These are phyloP conservation scores for Parazoanthus swiftii DNA, from an alignment of 92 coral and sea anemone genomes.

Conservation along the genomic window DNA sequence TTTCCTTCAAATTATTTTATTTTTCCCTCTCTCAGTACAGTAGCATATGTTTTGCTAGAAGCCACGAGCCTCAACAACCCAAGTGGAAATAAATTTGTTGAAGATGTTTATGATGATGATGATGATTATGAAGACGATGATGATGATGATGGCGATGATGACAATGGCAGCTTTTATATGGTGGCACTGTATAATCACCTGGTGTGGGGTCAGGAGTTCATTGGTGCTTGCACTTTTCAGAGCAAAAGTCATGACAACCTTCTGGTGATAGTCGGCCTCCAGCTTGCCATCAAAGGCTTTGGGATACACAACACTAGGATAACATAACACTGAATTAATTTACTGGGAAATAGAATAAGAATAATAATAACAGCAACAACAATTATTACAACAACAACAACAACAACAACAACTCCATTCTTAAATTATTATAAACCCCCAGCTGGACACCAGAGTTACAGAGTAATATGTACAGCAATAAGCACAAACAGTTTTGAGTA, in stretches of 20 bases:
- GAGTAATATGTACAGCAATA: not conserved
- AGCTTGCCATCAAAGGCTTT: constrained; percentile 56
- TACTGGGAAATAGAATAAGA: not conserved
- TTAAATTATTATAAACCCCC: no score
- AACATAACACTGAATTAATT: not conserved
- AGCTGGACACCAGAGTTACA: no score
- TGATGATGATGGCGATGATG: not conserved
- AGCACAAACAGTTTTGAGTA: not conserved
- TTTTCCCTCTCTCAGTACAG: no score
- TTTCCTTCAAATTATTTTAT: no score
- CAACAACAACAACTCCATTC: no score
- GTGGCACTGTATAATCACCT: constrained; percentile 34
- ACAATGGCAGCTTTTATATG: no score
- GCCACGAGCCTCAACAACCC: not conserved
- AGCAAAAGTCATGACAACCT: constrained; percentile 87
- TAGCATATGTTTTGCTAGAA: no score
- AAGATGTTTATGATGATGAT: not conserved
- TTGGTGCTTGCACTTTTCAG: constrained; percentile 75
- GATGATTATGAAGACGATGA: not conserved
- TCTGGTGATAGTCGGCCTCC: constrained; percentile 94
- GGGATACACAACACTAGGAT: constrained; percentile 74
- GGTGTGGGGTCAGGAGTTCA: constrained; percentile 92
- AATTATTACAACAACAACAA: no score
- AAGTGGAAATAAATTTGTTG: not conserved
- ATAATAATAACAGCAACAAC: no score